Evolutionary conservation across 2,797 vertebrate species (phyloP).

Genomic region (Tiaroga cobitis): DNA sequence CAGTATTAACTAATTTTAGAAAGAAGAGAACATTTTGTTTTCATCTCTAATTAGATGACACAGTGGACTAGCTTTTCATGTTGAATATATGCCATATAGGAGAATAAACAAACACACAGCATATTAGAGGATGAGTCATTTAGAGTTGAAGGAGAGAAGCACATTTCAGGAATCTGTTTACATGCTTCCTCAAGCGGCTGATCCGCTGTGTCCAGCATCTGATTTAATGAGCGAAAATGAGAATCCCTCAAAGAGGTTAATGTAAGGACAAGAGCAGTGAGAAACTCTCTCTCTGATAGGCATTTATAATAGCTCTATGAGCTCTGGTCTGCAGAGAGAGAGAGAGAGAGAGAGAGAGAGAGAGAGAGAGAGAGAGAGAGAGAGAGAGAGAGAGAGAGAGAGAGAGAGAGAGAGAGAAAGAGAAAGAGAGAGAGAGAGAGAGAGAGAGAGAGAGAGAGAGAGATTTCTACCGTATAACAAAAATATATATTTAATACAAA

Average conservation of each 20-base stretch:
- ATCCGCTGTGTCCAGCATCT: constrained; percentile 36
- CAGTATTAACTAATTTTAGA: constrained; percentile 7
- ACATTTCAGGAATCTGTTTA: constrained; percentile 43
- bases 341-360: neutral
- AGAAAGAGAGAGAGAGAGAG: neutral
- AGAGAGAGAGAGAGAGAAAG: neutral
- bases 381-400: neutral
- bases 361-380: neutral
- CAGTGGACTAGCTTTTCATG: constrained; percentile 34
- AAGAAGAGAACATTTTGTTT: constrained; percentile 49
- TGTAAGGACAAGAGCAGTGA: constrained; percentile 23
- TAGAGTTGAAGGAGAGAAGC: neutral
- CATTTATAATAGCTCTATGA: constrained; percentile 26
- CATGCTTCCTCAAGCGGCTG: constrained; percentile 40
- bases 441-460: neutral
- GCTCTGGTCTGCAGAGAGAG: neutral
- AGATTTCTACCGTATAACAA: neutral
- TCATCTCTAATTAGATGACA: constrained; percentile 46
- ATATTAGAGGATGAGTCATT: constrained; percentile 24
- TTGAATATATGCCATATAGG: constrained; percentile 41
- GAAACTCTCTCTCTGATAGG: constrained; percentile 2
- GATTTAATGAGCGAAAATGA: constrained; percentile 28
- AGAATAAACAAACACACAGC: constrained; percentile 33
- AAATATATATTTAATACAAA: neutral
- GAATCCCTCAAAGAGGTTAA: constrained; percentile 52